phyloP scores from a whole-genome alignment of 1,140 invertebrate species.

The Aricia agestis region DNA sequence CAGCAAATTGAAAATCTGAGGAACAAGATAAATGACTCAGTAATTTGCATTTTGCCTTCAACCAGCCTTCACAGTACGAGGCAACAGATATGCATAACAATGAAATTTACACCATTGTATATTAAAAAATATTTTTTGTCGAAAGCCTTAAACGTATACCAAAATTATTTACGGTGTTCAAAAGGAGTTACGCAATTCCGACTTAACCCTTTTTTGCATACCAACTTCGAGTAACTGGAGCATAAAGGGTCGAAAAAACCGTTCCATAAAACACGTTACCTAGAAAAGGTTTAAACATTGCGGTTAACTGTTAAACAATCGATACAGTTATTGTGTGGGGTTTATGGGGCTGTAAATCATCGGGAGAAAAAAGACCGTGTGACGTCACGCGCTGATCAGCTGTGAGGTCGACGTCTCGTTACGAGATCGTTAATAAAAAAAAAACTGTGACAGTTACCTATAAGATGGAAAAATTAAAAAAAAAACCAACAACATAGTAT shows the following conservation, averaged over 20 bases:
- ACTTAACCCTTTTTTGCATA: conserved; percentile 70
- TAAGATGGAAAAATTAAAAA: not conserved
- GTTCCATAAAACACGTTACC: conserved; percentile 53
- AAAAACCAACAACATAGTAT: not conserved
- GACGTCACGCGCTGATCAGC: conserved; percentile 69
- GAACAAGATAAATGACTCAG: not conserved
- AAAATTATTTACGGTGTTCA: conserved; percentile 28
- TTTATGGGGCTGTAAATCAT: conserved; percentile 71
- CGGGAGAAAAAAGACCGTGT: conserved; percentile 59
- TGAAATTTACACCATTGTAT: conserved; percentile 12
- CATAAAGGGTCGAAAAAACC: conserved; percentile 54
- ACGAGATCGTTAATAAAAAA: conserved; percentile 33
- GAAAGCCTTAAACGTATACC: conserved; percentile 6
- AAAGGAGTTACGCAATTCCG: conserved; percentile 28
- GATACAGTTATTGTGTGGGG: conserved; percentile 67
- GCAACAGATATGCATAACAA: conserved; percentile 5
- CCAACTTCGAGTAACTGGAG: conserved; percentile 58
- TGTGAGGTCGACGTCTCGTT: conserved; percentile 45
- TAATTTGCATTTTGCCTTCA: not conserved
- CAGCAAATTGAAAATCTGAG: not conserved
- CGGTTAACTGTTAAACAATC: conserved; percentile 73
- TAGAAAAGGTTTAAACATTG: conserved; percentile 71
- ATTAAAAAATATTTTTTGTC: conserved; percentile 7
- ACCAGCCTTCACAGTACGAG: not conserved
- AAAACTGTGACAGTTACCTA: not conserved